These are phyloP conservation scores for Taenioides sp. DNA, from an alignment of 2,797 vertebrate species.

Conservation along the genomic window DNA sequence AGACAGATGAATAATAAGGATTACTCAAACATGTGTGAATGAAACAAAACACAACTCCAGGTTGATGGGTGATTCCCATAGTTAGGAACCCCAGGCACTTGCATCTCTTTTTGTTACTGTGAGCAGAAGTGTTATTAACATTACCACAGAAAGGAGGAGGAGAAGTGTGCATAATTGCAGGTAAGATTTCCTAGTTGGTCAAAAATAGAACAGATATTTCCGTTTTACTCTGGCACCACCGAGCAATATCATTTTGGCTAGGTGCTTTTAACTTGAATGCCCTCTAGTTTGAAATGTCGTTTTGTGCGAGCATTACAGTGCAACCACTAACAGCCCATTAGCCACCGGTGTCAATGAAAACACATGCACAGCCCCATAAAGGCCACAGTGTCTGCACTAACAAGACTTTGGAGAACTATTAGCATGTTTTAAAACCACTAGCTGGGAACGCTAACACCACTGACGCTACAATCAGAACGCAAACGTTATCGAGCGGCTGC, in stretches of 20 bases:
- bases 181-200: too few relatives aligned
- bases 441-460: slow-evolving; percentile 14
- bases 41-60: too few relatives aligned
- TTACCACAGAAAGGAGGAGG: too few relatives aligned
- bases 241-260: not conserved
- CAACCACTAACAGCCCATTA: slow-evolving; percentile 2
- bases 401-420: not conserved
- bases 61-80: too few relatives aligned
- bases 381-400: slow-evolving; percentile 9
- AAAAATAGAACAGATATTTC: too few relatives aligned
- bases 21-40: too few relatives aligned
- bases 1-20: too few relatives aligned
- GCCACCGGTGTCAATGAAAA: not conserved
- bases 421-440: not conserved
- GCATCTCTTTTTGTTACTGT: too few relatives aligned
- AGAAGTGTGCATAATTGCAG: too few relatives aligned
- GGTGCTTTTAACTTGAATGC: not conserved
- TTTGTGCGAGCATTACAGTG: slow-evolving; percentile 3
- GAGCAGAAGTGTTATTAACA: too few relatives aligned
- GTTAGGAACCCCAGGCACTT: too few relatives aligned
- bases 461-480: slow-evolving; percentile 28
- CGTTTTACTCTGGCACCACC: not conserved
- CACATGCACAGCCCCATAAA: slow-evolving; percentile 1
- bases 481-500: slow-evolving; percentile 35
- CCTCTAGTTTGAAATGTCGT: slow-evolving; percentile 2